These are phyloP conservation scores for Entomyzon cyanotis DNA, from an alignment of 2,113 vertebrate genomes.

Conservation along the genomic window DNA sequence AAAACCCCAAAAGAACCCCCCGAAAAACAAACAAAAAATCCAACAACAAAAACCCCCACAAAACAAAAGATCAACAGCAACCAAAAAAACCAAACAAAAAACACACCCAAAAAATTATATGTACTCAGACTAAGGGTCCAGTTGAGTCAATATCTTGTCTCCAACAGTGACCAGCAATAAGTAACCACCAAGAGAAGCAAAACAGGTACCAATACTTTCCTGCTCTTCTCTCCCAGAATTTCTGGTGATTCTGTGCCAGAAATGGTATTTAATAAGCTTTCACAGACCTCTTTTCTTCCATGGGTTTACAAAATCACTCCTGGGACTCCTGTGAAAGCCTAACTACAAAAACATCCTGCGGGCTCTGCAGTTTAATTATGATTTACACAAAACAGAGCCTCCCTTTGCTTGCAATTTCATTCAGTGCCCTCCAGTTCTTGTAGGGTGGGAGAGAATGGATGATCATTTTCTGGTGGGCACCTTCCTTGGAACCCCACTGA, in stretches of 20 bases:
- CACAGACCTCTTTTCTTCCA: background rate
- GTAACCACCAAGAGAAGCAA: background rate
- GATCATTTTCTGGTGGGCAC: rapidly evolving
- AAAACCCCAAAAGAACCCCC: background rate
- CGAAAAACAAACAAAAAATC: too few relatives aligned
- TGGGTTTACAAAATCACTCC: background rate
- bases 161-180: background rate
- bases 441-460: rapidly evolving
- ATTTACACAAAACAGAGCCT: background rate
- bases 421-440: background rate
- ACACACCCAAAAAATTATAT: too few relatives aligned
- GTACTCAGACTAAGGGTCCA: background rate
- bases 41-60: too few relatives aligned
- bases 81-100: too few relatives aligned
- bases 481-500: background rate
- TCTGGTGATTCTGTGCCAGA: background rate
- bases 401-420: background rate
- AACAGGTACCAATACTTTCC: background rate
- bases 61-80: too few relatives aligned
- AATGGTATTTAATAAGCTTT: background rate
- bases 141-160: background rate
- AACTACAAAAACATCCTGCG: rapidly evolving
- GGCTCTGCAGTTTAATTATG: background rate
- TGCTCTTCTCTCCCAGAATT: background rate
- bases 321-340: background rate